These are phyloP conservation scores for Drymonia ruficornis DNA, from an alignment of 2,888 invertebrate genomes.

Conservation along the genomic window DNA sequence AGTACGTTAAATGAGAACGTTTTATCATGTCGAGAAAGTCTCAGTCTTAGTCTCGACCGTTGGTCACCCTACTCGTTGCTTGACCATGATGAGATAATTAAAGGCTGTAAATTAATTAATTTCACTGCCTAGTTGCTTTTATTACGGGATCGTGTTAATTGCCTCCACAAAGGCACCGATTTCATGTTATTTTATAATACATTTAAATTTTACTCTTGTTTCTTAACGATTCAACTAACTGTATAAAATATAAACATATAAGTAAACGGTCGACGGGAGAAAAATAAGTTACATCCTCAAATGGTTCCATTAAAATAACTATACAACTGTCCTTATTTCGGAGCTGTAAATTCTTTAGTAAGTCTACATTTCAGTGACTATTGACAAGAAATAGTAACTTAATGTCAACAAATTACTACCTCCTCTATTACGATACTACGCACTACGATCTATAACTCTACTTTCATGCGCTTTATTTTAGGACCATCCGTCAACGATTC, in stretches of 20 bases:
- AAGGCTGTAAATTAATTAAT: conserved; percentile 79
- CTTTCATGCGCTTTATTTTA: too few relatives aligned
- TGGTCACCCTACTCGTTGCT: conserved; percentile 4
- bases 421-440: too few relatives aligned
- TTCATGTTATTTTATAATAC: conserved; percentile 41
- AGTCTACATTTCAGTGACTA: too few relatives aligned
- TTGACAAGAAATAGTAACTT: too few relatives aligned
- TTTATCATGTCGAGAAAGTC: not conserved
- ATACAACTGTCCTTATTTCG: too few relatives aligned
- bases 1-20: too few relatives aligned
- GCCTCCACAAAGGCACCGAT: conserved; percentile 62
- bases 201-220: conserved; percentile 28
- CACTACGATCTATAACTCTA: too few relatives aligned
- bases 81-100: conserved; percentile 78
- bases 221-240: conserved; percentile 24
- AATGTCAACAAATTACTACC: too few relatives aligned
- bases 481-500: too few relatives aligned
- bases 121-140: conserved; percentile 70
- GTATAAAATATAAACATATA: not conserved
- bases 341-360: too few relatives aligned
- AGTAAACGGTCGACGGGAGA: not conserved
- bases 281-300: too few relatives aligned
- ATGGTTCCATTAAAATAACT: too few relatives aligned
- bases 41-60: not conserved
- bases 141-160: conserved; percentile 67